Base-by-base conservation (phyloP, 2,888 invertebrate genomes). In the Cactoblastis cactorum region DNA sequence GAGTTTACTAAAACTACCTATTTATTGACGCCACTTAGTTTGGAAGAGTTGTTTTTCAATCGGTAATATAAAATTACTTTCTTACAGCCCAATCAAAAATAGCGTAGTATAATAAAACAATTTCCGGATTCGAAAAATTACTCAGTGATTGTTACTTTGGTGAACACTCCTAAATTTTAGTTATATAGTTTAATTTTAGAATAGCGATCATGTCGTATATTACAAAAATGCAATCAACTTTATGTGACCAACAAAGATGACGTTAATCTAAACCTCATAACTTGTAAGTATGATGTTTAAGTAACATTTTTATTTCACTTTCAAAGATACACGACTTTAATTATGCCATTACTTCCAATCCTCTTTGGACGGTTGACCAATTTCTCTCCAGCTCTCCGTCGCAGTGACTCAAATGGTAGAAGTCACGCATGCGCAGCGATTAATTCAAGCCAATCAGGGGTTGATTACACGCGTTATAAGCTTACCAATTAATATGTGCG, bases 391-490 rank as follows among this genome's bases (percentile, higher is more conserved):
- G 71, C 67, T n/a, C n/a, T n/a, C n/a, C n/a, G n/a, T 73, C 69
- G 63, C 66, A 67, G 63, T 73, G 71, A 66, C 71, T 74, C 71
- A 75, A 80, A 77, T 81, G 82, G 86, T 80, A 81, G 84, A 80
- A 67, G 86, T 82, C 86, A 86, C 88, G 88, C 86, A 86, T 86
- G 80, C 80, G 56, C 77, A 65, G 74, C 86, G 86, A 86, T 87
- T 87, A 88, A 88, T 88, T 87, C 87, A 81, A 83, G 78, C 87
- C 88, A 88, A 88, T 88, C 87, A 87, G 78, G 74, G 77, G 67
- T 77, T 86, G 84, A 87, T 88, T 87, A 87, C 84, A 86, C 84
- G 87, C 85, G 85, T 87, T 87, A 87, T 64, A 65, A 62, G 60
- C 68, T 71, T 69, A 78, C 82, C 73, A 77, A 75, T 56, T 74